Conservation (phyloP, 2,113 vertebrate species). For the Ibidorhyncha struthersii region DNA sequence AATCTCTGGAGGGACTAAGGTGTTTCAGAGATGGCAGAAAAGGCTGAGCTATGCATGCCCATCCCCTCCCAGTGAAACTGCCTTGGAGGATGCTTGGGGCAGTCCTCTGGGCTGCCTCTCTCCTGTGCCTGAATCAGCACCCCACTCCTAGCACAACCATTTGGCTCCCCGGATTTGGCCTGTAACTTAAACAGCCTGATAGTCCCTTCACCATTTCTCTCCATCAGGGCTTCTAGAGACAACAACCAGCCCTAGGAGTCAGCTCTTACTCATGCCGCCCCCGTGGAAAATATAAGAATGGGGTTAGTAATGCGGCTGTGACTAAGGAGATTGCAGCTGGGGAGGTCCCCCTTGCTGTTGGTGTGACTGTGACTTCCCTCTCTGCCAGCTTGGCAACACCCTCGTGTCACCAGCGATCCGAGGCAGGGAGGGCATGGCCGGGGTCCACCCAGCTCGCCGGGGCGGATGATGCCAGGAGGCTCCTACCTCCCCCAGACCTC, state of each 20-base stretch:
- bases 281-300: constrained; percentile 22
- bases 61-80: not conserved
- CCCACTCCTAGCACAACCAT: fast-evolving
- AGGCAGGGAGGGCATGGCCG: not conserved
- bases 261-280: constrained; percentile 40
- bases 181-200: not conserved
- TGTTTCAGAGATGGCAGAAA: not conserved
- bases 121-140: not conserved
- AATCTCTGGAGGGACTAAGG: not conserved
- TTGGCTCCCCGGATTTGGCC: not conserved
- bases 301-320: constrained; percentile 24
- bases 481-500: not conserved
- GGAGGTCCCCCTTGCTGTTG: not conserved
- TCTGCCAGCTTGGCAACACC: not conserved
- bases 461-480: not conserved
- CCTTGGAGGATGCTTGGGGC: not conserved
- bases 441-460: fast-evolving
- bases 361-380: not conserved
- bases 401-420: not conserved
- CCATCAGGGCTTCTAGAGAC: not conserved
- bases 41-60: not conserved
- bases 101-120: not conserved
- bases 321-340: constrained; percentile 26
- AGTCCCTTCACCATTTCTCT: not conserved
- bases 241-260: not conserved